Conservation (phyloP, 2,113 vertebrate genomes). For the Syngnathus scovelli region DNA sequence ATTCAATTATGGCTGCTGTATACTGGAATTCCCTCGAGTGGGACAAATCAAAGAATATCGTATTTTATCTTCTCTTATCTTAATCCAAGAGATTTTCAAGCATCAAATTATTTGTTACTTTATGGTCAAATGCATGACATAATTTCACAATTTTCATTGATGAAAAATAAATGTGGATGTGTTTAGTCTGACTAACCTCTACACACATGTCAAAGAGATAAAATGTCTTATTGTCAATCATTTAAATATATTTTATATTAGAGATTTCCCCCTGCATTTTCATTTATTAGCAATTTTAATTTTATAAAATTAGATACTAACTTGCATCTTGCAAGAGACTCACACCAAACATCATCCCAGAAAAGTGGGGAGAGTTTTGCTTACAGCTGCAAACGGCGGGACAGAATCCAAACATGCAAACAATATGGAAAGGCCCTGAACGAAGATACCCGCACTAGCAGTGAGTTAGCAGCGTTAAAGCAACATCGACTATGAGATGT, state of each 20-base stretch:
- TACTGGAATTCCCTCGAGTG: too few relatives aligned
- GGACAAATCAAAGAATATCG: too few relatives aligned
- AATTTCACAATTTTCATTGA: background rate
- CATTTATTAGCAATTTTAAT: too few relatives aligned
- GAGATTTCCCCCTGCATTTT: too few relatives aligned
- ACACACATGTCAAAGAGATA: background rate
- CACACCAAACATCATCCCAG: too few relatives aligned
- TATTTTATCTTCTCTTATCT: too few relatives aligned
- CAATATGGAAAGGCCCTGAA: background rate
- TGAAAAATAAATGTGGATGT: background rate
- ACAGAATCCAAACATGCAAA: background rate
- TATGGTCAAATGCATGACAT: background rate
- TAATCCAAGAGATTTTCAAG: too few relatives aligned
- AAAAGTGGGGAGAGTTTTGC: too few relatives aligned
- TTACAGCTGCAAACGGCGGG: too few relatives aligned
- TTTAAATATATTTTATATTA: background rate
- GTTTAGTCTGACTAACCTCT: background rate
- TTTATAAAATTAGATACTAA: too few relatives aligned
- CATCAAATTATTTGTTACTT: background rate
- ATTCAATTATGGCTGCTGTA: too few relatives aligned
- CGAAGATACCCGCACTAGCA: background rate
- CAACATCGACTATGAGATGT: background rate
- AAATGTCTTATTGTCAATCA: background rate
- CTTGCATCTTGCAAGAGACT: too few relatives aligned
- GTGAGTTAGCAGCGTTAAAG: background rate